Evolutionary conservation across 2,888 invertebrate species (phyloP).

Genomic region (Athrips mouffetella): DNA sequence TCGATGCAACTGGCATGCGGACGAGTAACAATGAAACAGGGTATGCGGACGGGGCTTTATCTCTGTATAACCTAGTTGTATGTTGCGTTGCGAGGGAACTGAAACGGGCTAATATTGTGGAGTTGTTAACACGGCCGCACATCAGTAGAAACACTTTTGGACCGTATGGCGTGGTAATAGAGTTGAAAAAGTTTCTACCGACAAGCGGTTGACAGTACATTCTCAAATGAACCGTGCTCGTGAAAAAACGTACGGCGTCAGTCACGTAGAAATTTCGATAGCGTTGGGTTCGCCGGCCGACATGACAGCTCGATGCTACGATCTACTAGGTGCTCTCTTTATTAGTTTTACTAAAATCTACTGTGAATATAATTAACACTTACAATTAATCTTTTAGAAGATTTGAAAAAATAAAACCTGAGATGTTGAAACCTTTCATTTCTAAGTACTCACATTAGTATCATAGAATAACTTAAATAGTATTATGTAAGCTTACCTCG

Average conservation of each 20-base stretch:
- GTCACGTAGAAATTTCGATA: constrained; percentile 32
- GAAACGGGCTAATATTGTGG: constrained; percentile 46
- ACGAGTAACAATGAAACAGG: constrained; percentile 54
- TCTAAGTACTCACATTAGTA: too few species aligned
- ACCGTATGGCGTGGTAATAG: too few species aligned
- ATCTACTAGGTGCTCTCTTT: constrained; percentile 1
- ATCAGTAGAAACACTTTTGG: constrained; percentile 32
- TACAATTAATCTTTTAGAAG: too few species aligned
- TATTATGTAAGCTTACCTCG: constrained; percentile 17
- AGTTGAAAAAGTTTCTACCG: too few species aligned
- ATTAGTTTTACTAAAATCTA: too few species aligned
- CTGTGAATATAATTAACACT: too few species aligned
- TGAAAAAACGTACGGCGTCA: constrained; percentile 33
- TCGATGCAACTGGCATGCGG: constrained; percentile 38
- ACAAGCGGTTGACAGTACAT: too few species aligned
- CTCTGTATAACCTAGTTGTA: constrained; percentile 58
- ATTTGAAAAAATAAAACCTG: too few species aligned
- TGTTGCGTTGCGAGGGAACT: constrained; percentile 39
- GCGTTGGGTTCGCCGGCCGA: constrained; percentile 13
- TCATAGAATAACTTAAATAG: not conserved
- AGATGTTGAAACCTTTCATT: too few species aligned
- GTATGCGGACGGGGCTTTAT: constrained; percentile 44
- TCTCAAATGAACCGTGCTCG: constrained; percentile 38
- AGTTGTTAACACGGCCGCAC: too few species aligned
- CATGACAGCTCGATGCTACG: not conserved